Conservation (phyloP, 1,140 invertebrate species). For the Drosophila suzukii region DNA sequence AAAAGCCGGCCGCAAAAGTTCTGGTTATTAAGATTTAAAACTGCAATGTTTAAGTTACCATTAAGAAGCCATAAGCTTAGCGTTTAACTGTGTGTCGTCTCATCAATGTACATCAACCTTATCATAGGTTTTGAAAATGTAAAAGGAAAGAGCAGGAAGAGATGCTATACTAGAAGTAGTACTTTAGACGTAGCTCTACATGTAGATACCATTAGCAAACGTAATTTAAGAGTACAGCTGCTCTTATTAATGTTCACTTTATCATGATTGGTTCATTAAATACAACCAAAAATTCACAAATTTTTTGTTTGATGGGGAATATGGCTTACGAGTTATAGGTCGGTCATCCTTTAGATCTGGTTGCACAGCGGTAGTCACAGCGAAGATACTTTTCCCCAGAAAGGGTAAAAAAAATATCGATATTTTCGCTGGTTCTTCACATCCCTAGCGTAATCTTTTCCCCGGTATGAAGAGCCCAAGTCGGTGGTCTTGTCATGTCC, state of each 20-base stretch:
- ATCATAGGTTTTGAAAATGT: not conserved
- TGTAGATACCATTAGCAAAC: conserved; percentile 24
- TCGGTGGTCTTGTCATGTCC: conserved; percentile 11
- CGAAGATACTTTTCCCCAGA: not conserved
- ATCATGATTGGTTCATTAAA: conserved; percentile 20
- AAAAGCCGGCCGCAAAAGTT: conserved; percentile 5
- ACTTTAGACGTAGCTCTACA: conserved; percentile 9
- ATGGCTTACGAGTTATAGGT: not conserved
- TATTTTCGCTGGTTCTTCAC: not conserved
- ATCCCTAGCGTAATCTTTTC: conserved; percentile 10
- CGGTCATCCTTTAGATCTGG: not conserved
- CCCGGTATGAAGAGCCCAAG: conserved; percentile 10
- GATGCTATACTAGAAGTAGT: conserved; percentile 15
- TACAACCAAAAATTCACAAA: not conserved
- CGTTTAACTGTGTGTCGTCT: not conserved
- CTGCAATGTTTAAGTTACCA: conserved; percentile 13
- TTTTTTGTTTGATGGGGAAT: not conserved
- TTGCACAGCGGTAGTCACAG: not conserved
- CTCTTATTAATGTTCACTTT: conserved; percentile 11
- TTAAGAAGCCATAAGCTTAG: conserved; percentile 15
- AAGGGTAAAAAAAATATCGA: conserved; percentile 12
- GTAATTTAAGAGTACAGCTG: conserved; percentile 1
- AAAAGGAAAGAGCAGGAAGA: not conserved
- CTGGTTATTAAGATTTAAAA: not conserved
- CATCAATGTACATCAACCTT: conserved; percentile 9